Base-by-base conservation (phyloP, 92 coral and sea anemone species). In the Siderastrea radians region DNA sequence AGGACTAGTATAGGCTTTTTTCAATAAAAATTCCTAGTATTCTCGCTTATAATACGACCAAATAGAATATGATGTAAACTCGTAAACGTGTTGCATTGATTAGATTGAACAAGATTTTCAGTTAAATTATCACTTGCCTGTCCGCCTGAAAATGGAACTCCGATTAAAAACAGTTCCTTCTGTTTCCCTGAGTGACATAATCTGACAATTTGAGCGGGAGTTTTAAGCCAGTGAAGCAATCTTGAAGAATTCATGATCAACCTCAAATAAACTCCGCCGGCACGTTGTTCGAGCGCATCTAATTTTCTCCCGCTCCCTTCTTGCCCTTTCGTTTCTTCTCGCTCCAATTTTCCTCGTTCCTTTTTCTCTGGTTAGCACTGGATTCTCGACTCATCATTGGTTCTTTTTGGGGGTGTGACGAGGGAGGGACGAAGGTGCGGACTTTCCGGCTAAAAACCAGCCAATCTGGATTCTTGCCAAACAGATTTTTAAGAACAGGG, bases 71-170 rank as follows among this genome's bases (percentile, higher is more conserved):
- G 38, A 26, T 0, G 38, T 26, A 26, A 26, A 26, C 38, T 26
- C 38, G 38, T 26, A 26, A 26, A 26, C 38, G 38, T 26, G 38
- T 26, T 26, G 38, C 38, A 26, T 26, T 26, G 38, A 26, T 26
- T 26, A 26, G 38, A 26, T 26, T 26, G 38, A 26, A 26, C 38
- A 26, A 26, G 38, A 26, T 26, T 26, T 26, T 26, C 38, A 26
- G 38, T 15, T 13, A 13, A 6, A 11, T 87, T 10, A 57, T 15
- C 55, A 49, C 64, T 78, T 81, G 90, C 98, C 94, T 95, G 98
- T 2, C 98, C 98, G 71, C 96, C 98, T 9, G 92, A 85, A 64
- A 95, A 95, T 2, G 96, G 96, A n/a, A 95, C 98, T 9, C 96
- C 94, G 65, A 95, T 86, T 51, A 95, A 76, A 38, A 84, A 84